phyloP scores from a whole-genome alignment of 2,888 invertebrate species.

The Heterodera filipjevi region DNA sequence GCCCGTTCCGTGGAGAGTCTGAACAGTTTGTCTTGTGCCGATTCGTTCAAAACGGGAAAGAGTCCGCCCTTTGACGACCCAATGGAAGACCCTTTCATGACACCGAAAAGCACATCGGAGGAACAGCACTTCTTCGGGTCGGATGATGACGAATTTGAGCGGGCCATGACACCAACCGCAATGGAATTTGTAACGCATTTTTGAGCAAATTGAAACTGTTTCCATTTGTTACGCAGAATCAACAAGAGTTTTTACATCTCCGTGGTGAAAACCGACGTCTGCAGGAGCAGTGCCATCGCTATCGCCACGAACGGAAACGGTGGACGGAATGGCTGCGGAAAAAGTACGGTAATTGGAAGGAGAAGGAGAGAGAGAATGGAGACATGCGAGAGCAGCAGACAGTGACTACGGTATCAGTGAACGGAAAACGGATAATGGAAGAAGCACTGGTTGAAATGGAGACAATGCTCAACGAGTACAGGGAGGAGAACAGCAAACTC shows the following conservation, averaged over 20 bases:
- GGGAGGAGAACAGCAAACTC: constrained; percentile 79
- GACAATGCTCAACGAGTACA: constrained; percentile 22
- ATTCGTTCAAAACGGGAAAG: constrained; percentile 26
- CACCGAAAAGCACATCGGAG: not conserved
- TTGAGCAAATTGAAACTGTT: not conserved
- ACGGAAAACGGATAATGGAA: constrained; percentile 8
- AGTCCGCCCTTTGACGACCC: constrained; percentile 21
- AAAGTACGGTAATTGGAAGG: constrained; percentile 44
- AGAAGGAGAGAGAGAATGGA: constrained; percentile 16
- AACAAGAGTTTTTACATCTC: constrained; percentile 69
- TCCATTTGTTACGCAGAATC: constrained; percentile 11
- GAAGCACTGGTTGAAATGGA: constrained; percentile 21
- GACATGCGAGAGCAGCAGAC: constrained; percentile 22
- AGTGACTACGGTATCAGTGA: not conserved
- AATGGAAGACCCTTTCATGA: constrained; percentile 6
- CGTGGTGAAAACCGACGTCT: constrained; percentile 53
- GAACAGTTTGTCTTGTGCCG: constrained; percentile 15
- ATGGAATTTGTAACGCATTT: constrained; percentile 20
- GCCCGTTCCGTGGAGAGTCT: constrained; percentile 22
- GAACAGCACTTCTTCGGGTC: constrained; percentile 2
- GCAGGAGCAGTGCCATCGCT: constrained; percentile 42
- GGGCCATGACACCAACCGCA: constrained; percentile 21
- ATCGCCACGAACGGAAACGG: constrained; percentile 40
- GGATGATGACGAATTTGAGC: constrained; percentile 5
- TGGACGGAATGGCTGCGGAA: constrained; percentile 55